Evolutionary conservation across 1,140 invertebrate genomes (phyloP), one percentile per base, ranked within the genome.

Genomic region (Cherax quadricarinatus): DNA sequence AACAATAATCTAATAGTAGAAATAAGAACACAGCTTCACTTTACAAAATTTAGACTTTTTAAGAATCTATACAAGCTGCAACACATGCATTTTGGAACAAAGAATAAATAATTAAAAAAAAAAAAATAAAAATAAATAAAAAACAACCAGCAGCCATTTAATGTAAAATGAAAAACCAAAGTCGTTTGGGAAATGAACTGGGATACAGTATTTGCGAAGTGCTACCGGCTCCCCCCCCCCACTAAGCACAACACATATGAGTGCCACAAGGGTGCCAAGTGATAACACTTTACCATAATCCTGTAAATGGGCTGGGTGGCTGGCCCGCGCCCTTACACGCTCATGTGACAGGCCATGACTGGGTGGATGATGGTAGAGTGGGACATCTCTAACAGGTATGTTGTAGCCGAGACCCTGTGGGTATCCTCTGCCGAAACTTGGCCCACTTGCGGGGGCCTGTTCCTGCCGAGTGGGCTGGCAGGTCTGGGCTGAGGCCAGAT

Each of bases 401-500:
- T 91, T 91, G 89, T 91, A 91, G 89, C 89, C 85, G 48, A 91
- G 84, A 62, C 89, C 89, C 84, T 91, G 89, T 9, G 89, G 75
- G 66, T 86, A 86, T 6, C 89, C 89, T 48, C 57, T n/a, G 41
- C 83, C 83, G 48, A 57, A n/a, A 9, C 49, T 62, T n/a, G 30
- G 51, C 21, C 89, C 84, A 73, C 66, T 78, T 30, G 86, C 73
- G 48, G 88, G 79, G 78, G 81, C 80, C 84, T 78, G 24, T 48
- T 89, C 81, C 57, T 81, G 51, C 24, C 62, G 49, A 48, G 70
- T 66, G 80, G 91, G 93, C 90, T 92, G 93, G 78, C 83, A 88
- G 81, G 82, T 88, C 41, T 94, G 91, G 80, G 88, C 92, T 24
- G 87, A 93, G 80, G 93, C 88, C 85, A 92, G 91, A 88, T 94